Percentiles rank a stretch among this genome's conserved stretches.
These are phyloP conservation scores for Trichonephila clavata DNA, from an alignment of 1,140 invertebrate species.

Conservation along the genomic window DNA sequence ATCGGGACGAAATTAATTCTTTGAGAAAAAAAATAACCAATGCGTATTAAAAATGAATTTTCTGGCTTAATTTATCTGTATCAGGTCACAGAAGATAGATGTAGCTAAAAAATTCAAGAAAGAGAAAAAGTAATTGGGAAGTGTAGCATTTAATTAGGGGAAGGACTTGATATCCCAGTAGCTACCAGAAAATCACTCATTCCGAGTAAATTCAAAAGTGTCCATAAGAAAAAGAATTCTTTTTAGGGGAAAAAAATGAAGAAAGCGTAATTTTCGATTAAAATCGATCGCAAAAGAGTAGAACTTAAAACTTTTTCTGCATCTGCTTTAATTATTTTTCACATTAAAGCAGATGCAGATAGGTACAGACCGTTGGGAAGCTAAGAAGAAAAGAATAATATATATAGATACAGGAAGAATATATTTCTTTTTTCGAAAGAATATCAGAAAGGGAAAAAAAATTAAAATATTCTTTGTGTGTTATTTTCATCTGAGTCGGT, in stretches of 20 bases:
- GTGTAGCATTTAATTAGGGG: slow-evolving; percentile 15
- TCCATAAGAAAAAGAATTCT: background rate
- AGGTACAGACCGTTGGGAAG: background rate
- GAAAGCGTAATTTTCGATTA: slow-evolving; percentile 23
- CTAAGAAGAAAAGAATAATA: background rate
- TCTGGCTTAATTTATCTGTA: slow-evolving; percentile 10
- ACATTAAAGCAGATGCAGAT: slow-evolving; percentile 6
- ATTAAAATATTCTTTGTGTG: background rate
- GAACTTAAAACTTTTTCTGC: slow-evolving; percentile 41
- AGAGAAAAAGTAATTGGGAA: slow-evolving; percentile 31
- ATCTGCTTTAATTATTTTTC: slow-evolving; percentile 32
- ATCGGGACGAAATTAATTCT: no score
- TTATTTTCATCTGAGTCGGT: slow-evolving; percentile 30
- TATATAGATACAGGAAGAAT: background rate
- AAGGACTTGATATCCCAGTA: slow-evolving; percentile 23
- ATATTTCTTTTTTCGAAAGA: background rate
- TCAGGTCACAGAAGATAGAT: background rate
- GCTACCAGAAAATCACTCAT: slow-evolving; percentile 30
- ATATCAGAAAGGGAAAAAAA: background rate
- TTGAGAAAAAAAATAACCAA: background rate
- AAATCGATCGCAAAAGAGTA: slow-evolving; percentile 25
- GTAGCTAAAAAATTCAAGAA: background rate
- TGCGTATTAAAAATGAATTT: slow-evolving; percentile 9
- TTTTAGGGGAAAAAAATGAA: background rate
- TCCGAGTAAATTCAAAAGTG: slow-evolving; percentile 27